Percentiles rank a stretch among this genome's conserved stretches.
Evolutionary conservation across 23 tunicate species (phyloP).

Genomic region (Halocynthia aurantium): DNA sequence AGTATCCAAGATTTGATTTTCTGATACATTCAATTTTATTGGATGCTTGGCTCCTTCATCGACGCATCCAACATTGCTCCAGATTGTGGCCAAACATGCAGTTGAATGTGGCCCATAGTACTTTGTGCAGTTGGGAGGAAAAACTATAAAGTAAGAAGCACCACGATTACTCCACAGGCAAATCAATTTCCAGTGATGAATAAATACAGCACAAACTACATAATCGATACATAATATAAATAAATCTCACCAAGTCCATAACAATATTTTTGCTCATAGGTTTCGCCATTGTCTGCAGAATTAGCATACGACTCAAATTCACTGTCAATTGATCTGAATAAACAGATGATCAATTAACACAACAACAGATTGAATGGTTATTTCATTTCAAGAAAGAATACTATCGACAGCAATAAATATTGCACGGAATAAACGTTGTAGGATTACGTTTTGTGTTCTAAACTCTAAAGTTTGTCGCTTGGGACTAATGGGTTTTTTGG

Average conservation of each 20-base stretch:
- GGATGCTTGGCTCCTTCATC: slow-evolving; percentile 25
- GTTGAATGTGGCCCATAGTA: slow-evolving; percentile 20
- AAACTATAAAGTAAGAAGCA: neutral
- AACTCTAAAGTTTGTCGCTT: too few species aligned
- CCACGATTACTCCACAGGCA: too few species aligned
- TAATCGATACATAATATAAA: too few species aligned
- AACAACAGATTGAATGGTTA: neutral
- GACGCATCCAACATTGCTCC: slow-evolving; percentile 9
- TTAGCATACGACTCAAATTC: neutral
- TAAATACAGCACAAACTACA: too few species aligned
- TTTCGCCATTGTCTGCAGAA: slow-evolving; percentile 11
- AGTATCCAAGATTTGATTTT: neutral
- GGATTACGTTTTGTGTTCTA: too few species aligned
- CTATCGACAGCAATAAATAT: too few species aligned
- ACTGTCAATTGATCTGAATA: neutral
- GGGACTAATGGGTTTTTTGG: too few species aligned
- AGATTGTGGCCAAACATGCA: slow-evolving; percentile 21
- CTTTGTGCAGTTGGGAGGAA: slow-evolving; percentile 1
- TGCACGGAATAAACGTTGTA: too few species aligned
- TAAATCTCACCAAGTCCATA: slow-evolving; percentile 21
- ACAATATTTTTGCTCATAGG: slow-evolving; percentile 6
- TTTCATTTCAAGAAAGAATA: too few species aligned
- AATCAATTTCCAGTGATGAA: too few species aligned
- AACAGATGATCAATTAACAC: neutral
- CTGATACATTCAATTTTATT: slow-evolving; percentile 6